These are phyloP conservation scores for Metallyticus violacea DNA, from an alignment of 2,888 invertebrate species.

Conservation along the genomic window DNA sequence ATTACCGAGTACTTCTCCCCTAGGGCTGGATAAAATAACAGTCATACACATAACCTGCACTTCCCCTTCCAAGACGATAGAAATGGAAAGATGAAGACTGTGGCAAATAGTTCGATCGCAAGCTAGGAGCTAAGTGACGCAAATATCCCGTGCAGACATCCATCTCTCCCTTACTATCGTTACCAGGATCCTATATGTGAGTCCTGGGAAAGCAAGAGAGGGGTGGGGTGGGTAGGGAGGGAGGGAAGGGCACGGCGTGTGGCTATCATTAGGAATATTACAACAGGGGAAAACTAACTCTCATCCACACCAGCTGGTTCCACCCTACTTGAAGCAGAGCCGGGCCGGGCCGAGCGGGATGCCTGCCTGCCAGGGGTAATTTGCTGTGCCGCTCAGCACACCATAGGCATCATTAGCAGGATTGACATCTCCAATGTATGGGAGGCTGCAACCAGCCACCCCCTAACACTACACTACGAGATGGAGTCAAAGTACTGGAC, in stretches of 20 bases:
- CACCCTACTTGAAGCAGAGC: slow-evolving; percentile 39
- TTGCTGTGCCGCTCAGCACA: slow-evolving; percentile 44
- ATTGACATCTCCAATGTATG: slow-evolving; percentile 47
- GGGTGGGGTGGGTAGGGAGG: neutral
- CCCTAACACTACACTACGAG: neutral
- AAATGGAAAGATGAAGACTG: slow-evolving; percentile 1
- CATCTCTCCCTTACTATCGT: neutral
- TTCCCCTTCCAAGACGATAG: neutral
- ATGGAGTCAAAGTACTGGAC: neutral
- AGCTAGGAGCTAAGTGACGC: neutral
- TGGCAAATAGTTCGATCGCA: neutral
- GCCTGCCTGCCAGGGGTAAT: slow-evolving; percentile 41
- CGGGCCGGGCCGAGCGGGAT: slow-evolving; percentile 19
- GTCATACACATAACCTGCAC: neutral
- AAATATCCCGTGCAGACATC: neutral
- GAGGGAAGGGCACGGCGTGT: slow-evolving; percentile 18
- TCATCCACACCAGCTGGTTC: slow-evolving; percentile 48
- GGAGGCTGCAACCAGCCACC: neutral
- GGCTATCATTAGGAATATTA: slow-evolving; percentile 36
- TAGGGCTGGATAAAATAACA: neutral
- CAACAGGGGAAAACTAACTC: slow-evolving; percentile 48
- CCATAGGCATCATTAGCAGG: slow-evolving; percentile 51
- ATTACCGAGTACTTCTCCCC: neutral
- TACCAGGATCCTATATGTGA: slow-evolving; percentile 4
- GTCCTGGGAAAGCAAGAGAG: neutral